Base-by-base conservation (phyloP, 2,888 invertebrate species). In the Ceriagrion tenellum region DNA sequence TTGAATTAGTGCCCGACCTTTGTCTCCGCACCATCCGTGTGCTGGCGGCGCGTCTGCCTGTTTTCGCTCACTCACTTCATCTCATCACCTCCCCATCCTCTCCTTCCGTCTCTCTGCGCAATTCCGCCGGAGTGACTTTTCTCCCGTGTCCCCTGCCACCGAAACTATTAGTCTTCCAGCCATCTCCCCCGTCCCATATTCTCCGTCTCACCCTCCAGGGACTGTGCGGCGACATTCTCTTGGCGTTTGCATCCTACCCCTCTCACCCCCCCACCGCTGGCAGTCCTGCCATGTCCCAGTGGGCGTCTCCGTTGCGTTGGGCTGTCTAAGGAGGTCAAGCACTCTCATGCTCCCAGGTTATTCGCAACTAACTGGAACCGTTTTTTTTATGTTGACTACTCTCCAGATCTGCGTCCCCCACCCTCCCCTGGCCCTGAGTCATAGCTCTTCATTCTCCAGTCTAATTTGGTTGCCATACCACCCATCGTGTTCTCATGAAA, bases 271-370 rank as follows among this genome's bases (percentile, higher is more conserved):
- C 4, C 13, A 6, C 59, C 20, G 16, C 59, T 16, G 13, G 56
- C n/a, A 4, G 8, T 59, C 59, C 59, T 16, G 4, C 35, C 81
- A 35, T 35, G 30, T 35, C 81, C 81, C 35, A 81, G 30, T 81
- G 81, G 81, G 35, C 26, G 69, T 81, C 81, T 35, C 81, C 81
- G n/a, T 81, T 81, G 81, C 81, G 81, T 81, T n/a, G 81, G 81
- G 18, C 16, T 13, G 12, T 35, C 81, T 35, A 81, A 81, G 81
- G 81, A 81, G 81, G 81, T 81, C 81, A 81, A 81, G 35, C 35
- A 35, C 35, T 16, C 81, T 81, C 81, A 1, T 81, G 35, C 81
- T 35, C 81, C 35, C 81, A 12, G 13, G 81, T 30, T 35, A 13
- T 81, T 35, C 81, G 35, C 81, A 35, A 35, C 30, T 81, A 81